Percentiles rank a stretch among this genome's conserved stretches.
Conservation (phyloP, 2,113 vertebrate genomes). For the Tachysurus vachellii region DNA sequence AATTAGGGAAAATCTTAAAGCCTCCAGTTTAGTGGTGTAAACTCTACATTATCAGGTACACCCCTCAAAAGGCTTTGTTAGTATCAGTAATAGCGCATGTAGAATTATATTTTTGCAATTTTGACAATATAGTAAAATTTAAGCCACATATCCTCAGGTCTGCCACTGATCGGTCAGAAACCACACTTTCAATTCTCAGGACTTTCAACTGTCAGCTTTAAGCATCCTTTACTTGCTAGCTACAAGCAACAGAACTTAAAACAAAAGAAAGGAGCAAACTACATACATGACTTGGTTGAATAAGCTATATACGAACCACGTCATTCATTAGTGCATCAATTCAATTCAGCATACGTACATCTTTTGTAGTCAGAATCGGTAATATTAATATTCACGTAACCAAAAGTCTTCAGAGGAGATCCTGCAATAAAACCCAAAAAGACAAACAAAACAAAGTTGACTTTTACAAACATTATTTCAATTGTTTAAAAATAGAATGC, state of each 20-base stretch:
- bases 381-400: conserved; percentile 83
- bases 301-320: neutral
- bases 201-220: neutral
- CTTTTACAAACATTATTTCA: neutral
- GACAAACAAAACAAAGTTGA: neutral
- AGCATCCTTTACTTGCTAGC: neutral
- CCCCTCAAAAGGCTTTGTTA: no score
- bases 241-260: neutral
- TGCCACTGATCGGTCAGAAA: neutral
- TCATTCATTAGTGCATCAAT: neutral
- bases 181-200: neutral
- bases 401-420: conserved; percentile 84
- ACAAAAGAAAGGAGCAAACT: neutral
- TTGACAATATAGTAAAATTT: no score
- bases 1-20: no score
- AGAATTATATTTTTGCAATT: no score
- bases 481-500: neutral
- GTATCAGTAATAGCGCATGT: no score
- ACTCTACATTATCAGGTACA: no score
- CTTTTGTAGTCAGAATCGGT: conserved; percentile 80
- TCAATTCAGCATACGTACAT: conserved; percentile 74
- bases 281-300: neutral
- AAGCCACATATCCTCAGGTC: neutral
- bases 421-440: conserved; percentile 69
- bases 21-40: no score